Base-by-base conservation (phyloP, 1,140 invertebrate genomes). In the Radopholus similis region DNA sequence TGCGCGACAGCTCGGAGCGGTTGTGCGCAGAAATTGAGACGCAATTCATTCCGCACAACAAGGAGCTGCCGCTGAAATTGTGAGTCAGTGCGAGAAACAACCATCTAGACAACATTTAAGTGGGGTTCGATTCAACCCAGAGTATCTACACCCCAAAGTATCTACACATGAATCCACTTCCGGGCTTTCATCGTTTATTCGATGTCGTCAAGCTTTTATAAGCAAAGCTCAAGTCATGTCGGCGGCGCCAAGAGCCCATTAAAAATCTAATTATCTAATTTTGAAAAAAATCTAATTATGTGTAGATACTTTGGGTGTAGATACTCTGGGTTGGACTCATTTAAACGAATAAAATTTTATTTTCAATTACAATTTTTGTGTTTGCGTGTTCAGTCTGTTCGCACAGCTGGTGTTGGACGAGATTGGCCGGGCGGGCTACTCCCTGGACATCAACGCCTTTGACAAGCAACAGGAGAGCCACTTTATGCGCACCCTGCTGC, bases 341-440 rank as follows among this genome's bases (percentile, higher is more conserved):
- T 13, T 42, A 13, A 42, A 56, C 8, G 26, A 55, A 57, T 6
- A 35, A n/a, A 15, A 1, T 35, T 21, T 51, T 51, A 21, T 13
- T 51, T 18, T 18, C 8, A 9, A 9, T 21, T 59, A 0, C 11
- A 38, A 2, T 42, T 47, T 23, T 9, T 49, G 38, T 26, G 30
- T 62, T 0, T 18, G 11, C 9, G n/a, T 11, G 26, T 58, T 30
- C 26, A 70, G 68, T 30, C 11, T 66, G 4, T 57, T 63, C 35
- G 47, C 26, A 8, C 57, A 54, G 6, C 42, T 66, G 28, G 26
- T 54, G 38, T 30, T 70, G 51, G 60, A 70, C 34, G 68, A 64
- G 37, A 65, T 70, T 26, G 63, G 68, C 32, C 60, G 59, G 9
- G 9, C 47, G 2, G 68, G 53, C n/a, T 70, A 64, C 51, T 66